A percentile compares a stretch with the other conserved stretches of the same genome.
Evolutionary conservation across 2,888 invertebrate genomes (phyloP).

Genomic region (Machimus atricapillus): DNA sequence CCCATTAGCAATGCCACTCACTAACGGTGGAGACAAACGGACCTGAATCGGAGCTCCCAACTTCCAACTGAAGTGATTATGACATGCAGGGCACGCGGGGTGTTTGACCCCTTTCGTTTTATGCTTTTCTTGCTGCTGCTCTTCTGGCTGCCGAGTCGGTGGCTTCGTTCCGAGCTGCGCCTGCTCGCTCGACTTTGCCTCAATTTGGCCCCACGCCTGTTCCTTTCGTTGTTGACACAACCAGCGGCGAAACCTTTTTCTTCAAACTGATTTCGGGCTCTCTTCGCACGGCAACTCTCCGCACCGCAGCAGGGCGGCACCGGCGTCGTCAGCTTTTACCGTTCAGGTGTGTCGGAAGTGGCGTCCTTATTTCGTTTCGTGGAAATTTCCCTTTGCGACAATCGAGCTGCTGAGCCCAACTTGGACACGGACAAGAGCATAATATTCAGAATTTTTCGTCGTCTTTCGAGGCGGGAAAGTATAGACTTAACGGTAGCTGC

Average conservation of each 20-base stretch:
- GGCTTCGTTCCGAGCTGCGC: background rate
- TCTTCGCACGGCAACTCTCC: background rate
- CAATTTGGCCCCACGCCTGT: background rate
- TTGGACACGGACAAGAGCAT: background rate
- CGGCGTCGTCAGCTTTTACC: background rate
- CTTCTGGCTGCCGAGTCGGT: background rate
- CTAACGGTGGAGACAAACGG: conserved; percentile 34
- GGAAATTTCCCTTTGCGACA: background rate
- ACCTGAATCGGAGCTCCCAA: conserved; percentile 27
- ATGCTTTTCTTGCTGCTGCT: conserved; percentile 14
- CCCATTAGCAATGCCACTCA: conserved; percentile 32
- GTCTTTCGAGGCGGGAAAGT: background rate
- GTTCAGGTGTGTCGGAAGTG: conserved; percentile 27
- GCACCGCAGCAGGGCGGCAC: background rate
- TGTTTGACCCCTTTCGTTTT: conserved; percentile 43
- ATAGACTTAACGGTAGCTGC: background rate
- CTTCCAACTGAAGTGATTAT: conserved; percentile 41
- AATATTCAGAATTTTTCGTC: background rate
- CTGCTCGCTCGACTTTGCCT: background rate
- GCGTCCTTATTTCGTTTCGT: conserved; percentile 17
- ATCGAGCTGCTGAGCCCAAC: background rate
- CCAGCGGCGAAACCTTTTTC: background rate
- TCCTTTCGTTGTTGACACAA: conserved; percentile 31
- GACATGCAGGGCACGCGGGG: conserved; percentile 42
- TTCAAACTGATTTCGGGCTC: background rate